A percentile compares a stretch with the other conserved stretches of the same genome.
These are phyloP conservation scores for Diarsia rubi DNA, from an alignment of 2,888 invertebrate species.

Conservation along the genomic window DNA sequence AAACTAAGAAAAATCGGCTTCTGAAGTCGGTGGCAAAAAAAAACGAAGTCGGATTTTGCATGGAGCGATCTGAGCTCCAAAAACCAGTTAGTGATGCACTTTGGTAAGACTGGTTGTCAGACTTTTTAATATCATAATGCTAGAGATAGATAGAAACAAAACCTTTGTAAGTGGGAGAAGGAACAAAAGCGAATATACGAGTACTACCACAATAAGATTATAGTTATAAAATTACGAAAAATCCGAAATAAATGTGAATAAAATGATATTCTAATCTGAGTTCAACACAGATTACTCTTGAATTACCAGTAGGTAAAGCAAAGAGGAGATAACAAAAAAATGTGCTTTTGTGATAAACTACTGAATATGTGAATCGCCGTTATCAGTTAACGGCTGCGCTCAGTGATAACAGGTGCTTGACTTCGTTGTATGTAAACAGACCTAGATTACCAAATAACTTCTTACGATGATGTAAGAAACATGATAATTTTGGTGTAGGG, in stretches of 20 bases:
- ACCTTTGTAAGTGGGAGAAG: not conserved
- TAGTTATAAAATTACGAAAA: not conserved
- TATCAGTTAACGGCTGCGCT: conserved; percentile 34
- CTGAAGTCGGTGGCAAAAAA: too few relatives aligned
- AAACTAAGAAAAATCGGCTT: too few relatives aligned
- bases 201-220: not conserved
- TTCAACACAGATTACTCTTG: not conserved
- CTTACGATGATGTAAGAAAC: conserved; percentile 14
- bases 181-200: not conserved
- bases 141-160: not conserved
- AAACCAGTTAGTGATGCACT: too few relatives aligned
- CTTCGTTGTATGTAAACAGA: conserved; percentile 48
- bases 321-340: conserved; percentile 47
- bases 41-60: too few relatives aligned
- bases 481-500: not conserved
- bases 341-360: conserved; percentile 24
- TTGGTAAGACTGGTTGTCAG: too few relatives aligned
- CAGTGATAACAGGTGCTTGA: conserved; percentile 58
- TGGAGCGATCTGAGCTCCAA: too few relatives aligned
- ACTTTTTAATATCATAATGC: not conserved
- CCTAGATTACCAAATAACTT: conserved; percentile 6
- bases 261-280: conserved; percentile 9
- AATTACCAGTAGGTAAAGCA: conserved; percentile 1
- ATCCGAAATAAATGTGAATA: not conserved
- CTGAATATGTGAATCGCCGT: conserved; percentile 42